Evolutionary conservation across 1,140 invertebrate genomes (phyloP).

Genomic region (Diachasma alloeum): DNA sequence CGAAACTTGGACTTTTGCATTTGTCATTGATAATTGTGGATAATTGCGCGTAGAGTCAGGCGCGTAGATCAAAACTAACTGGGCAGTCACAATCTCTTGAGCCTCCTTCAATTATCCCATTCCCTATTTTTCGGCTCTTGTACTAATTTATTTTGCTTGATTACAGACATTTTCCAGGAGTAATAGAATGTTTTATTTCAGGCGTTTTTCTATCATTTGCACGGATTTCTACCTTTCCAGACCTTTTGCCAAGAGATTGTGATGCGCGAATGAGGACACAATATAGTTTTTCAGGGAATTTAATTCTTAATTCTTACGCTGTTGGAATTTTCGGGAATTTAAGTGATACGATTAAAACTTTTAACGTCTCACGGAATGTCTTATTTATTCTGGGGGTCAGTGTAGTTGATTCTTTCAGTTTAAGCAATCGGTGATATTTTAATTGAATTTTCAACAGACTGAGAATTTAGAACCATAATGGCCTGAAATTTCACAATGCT

Average conservation of each 20-base stretch:
- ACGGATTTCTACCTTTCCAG: neutral
- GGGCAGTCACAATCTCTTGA: conserved; percentile 1
- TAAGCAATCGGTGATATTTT: no score
- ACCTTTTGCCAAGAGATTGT: conserved; percentile 39
- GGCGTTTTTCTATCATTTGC: conserved; percentile 30
- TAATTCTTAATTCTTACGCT: neutral
- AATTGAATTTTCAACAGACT: no score
- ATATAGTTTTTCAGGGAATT: conserved; percentile 13
- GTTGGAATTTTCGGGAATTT: no score
- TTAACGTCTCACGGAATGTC: no score
- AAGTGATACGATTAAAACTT: no score
- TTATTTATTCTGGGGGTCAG: no score
- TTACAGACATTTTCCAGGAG: conserved; percentile 55
- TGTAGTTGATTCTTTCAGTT: no score
- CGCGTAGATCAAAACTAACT: neutral
- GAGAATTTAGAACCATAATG: no score
- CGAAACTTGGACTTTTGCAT: neutral
- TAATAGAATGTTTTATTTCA: conserved; percentile 57
- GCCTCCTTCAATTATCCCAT: conserved; percentile 37
- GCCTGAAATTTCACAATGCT: no score
- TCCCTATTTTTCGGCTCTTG: conserved; percentile 5
- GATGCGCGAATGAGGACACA: conserved; percentile 46
- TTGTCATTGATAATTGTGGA: neutral
- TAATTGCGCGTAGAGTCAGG: conserved; percentile 1
- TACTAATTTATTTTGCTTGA: conserved; percentile 55